Base-by-base conservation (phyloP, 2,888 invertebrate genomes). In the Amitus sp. region DNA sequence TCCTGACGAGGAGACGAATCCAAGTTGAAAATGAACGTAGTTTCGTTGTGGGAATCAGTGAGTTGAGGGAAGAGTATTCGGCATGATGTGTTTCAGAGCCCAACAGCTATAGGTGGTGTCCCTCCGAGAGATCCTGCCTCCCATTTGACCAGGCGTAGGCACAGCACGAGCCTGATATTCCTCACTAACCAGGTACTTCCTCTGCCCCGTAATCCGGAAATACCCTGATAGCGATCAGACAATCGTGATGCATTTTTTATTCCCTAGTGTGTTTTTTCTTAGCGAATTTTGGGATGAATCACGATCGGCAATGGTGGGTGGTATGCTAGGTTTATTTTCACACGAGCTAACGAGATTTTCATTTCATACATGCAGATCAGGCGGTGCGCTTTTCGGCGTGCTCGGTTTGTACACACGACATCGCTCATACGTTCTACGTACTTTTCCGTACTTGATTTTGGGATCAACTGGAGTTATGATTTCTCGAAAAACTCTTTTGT, bases 141-240 rank as follows among this genome's bases (percentile, higher is more conserved):
- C 80, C 88, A 88, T 83, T 87, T 90, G 83, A 90, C 90, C 75
- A 86, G 88, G 82, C 87, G 90, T 79, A 87, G 90, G 73, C 90
- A 91, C 87, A 90, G 90, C 84, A 90, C 90, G 80, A 88, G 88
- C 80, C 86, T 88, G 84, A 86, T 88, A 84, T 86, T 85, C 79
- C 84, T 86, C 84, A 87, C 84, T 84, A 86, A 85, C 79, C 87
- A 87, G 87, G 87, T 87, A 87, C 76, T 73, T 73, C 70, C 75
- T 67, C 66, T 68, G 53, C 65, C 70, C 73, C 67, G 67, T 66
- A 70, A 68, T 66, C 62, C 53, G 48, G 57, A 53, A 61, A 19
- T 19, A 27, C 54, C 48, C 39, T 51, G 10, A 13, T 18, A 27
- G 12, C 18, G 37, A 17, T 13, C 1, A 12, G 33, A 45, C 46